Evolutionary conservation across 2,797 vertebrate genomes (phyloP), one percentile per base, ranked within the genome.

Genomic region (Danio choprae): DNA sequence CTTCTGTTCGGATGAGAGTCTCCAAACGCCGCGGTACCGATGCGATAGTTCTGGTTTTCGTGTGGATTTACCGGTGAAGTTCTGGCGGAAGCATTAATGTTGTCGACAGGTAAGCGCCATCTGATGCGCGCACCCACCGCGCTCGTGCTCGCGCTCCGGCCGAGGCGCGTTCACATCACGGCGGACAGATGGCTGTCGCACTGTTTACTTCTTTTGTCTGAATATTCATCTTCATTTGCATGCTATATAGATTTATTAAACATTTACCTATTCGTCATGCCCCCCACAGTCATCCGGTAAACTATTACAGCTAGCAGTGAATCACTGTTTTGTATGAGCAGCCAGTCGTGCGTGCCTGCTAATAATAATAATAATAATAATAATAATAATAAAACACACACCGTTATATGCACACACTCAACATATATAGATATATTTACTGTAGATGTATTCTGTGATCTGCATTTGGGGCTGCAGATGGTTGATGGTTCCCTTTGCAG

Each of bases 91-190:
- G 79, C 81, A 82, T 84, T 84, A 71, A 86, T 86, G 85, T 83
- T 86, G 82, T 86, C 85, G 38, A 86, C 85, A 82, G 85, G 85
- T 86, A 77, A 84, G 85, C 5, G 7, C 55, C 4, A 15, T 36
- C 13, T 16, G 6, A 22, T 60, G 8, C 55, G 46, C 56, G 41
- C 71, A 50, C 15, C 18, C 11, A 18, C 36, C 15, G 16, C 41
- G 46, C 18, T n/a, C 46, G 29, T 5, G 51, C 18, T 64, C 48
- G 11, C 48, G 11, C 44, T 20, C 13, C 41, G 50, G 73, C 60
- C 12, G 41, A 20, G 46, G 9, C 48, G 18, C n/a, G 3, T 20
- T 18, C 51, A 55, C 65, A 43, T 53, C 36, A 63, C 22, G n/a
- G 46, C n/a, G 13, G 69, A 43, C 18, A 41, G 1, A n/a, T 51